Base-by-base conservation (phyloP, 2,888 invertebrate genomes). In the Kuschelorhynchus macadamiae region DNA sequence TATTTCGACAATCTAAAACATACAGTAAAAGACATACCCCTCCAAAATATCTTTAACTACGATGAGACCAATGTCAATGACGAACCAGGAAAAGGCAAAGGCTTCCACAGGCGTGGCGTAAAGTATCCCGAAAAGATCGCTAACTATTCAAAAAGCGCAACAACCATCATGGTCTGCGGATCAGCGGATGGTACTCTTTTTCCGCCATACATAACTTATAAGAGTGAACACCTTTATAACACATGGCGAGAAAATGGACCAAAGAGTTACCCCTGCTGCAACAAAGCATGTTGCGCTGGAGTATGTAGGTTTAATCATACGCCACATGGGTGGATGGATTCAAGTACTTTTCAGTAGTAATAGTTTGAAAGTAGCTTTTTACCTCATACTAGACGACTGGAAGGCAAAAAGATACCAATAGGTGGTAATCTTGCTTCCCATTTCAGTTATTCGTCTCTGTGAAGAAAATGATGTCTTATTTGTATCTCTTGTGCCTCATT, bases 361-460 rank as follows among this genome's bases (percentile, higher is more conserved):
- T 52, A 36, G 52, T 52, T 52, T 52, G 20, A 52, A 39, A 52
- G 76, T 7, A 46, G 49, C 14, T 52, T 52, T 52, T 17, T 52
- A 3, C 52, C 52, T 32, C 71, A 74, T 67, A 67, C 71, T 25
- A 59, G 41, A 60, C 46, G 63, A 57, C 33, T 53, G 16, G 44
- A 46, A 44, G 47, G 60, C 17, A 21, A 30, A 21, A 82, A 82
- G 72, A 72, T 78, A 20, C 25, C 82, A 5, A 78, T 83, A 57
- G 82, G 83, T 0, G 81, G 84, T 64, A 82, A 82, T 72, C 67
- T 82, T 49, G 72, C 78, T 7, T 75, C 75, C 36, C 80, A 82
- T 62, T 64, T 81, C 16, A 32, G 25, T 52, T 16, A 33, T 52
- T 17, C 16, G 20, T 14, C 39, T 52, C 9, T 63, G 63, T 21